Base-by-base conservation (phyloP, 2,888 invertebrate genomes). In the Drosophila meridionalis region DNA sequence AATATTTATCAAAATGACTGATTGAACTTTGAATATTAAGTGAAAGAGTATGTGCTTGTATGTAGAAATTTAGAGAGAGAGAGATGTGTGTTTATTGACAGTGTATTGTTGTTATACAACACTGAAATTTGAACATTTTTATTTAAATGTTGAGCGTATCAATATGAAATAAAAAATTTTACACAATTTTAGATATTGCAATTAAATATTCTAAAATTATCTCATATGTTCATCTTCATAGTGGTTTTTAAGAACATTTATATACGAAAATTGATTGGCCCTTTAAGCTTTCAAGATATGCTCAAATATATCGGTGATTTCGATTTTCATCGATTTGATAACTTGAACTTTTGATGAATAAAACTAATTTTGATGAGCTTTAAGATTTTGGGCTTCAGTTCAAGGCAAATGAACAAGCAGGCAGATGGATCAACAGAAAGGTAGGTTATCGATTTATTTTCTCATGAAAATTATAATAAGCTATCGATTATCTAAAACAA, bases 1-100 rank as follows among this genome's bases (percentile, higher is more conserved):
- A 20, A 20, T 20, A 20, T 20, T 20, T 20, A 20, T 20, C 38
- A 8, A 55, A 38, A 14, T 26, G 1, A 52, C 50, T 34, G 32
- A 52, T 34, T 34, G 34, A 34, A 52, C 20, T 11, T 52, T 52
- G 50, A 34, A 52, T 52, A 20, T 20, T 52, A 20, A 50, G 4
- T n/a, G 8, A 32, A 50, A 9, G 9, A 32, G 20, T 12, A 47
- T 28, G 28, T 2, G 28, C 20, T 1, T 1, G 20, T 20, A 1
- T 11, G 45, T 45, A 26, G 4, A n/a, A n/a, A n/a, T n/a, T n/a
- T n/a, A n/a, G 5, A 3, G 2, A 26, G 26, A 6, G 47, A 28
- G 6, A 40, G 12, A 14, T 40, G 5, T 14, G 5, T 14, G 14
- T 7, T n/a, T 40, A 20, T 20, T 20, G 0, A 1, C 20, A 20